phyloP scores from a whole-genome alignment of 1,140 invertebrate species.

The Ostrea denselamellosa region DNA sequence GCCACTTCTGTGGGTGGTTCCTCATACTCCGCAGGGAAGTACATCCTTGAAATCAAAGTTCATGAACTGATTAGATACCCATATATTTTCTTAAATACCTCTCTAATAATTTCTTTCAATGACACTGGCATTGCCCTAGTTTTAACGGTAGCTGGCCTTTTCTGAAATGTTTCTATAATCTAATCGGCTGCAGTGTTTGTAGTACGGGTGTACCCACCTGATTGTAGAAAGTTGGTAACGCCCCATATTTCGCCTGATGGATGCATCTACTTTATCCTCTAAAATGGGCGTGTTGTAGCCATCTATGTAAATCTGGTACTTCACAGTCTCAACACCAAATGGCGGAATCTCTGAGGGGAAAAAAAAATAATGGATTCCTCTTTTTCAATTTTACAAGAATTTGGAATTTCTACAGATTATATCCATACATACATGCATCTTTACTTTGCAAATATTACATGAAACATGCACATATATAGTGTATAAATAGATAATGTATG shows the following conservation, averaged over 20 bases:
- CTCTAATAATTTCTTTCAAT: too few relatives aligned
- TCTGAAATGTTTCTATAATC: too few relatives aligned
- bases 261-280: conserved; percentile 56
- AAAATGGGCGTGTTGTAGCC: conserved; percentile 50
- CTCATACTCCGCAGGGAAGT: conserved; percentile 57
- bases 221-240: conserved; percentile 61
- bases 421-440: neutral
- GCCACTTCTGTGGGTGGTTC: conserved; percentile 62
- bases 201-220: conserved; percentile 52
- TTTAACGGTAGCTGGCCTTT: too few relatives aligned
- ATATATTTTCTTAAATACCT: too few relatives aligned
- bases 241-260: conserved; percentile 55
- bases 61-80: neutral
- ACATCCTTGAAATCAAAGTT: conserved; percentile 59
- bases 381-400: neutral
- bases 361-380: neutral
- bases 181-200: too few relatives aligned
- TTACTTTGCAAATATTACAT: too few relatives aligned
- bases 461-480: too few relatives aligned
- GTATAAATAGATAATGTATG: too few relatives aligned
- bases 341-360: conserved; percentile 53
- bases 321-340: conserved; percentile 61
- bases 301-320: conserved; percentile 55
- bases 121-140: too few relatives aligned
- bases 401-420: neutral